Evolutionary conservation across 1,140 invertebrate genomes (phyloP), one percentile per base, ranked within the genome.

Genomic region (Trypoxylus dichotomus): DNA sequence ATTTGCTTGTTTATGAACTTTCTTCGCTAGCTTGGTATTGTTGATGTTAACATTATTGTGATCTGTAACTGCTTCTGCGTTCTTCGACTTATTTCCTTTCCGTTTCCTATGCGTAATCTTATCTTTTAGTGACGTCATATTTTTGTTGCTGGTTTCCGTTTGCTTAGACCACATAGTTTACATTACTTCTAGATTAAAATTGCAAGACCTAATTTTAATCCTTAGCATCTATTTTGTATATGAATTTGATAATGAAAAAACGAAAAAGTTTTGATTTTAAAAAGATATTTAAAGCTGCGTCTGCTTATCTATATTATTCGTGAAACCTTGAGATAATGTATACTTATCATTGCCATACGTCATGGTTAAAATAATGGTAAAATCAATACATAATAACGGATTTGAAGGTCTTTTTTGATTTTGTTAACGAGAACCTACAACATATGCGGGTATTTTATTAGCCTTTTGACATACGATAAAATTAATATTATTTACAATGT

Each of bases 121-220:
- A 77, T 79, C 83, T 79, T 82, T 83, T 71, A 81, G 81, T 80
- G 83, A 82, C 77, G 83, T 82, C 80, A 82, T 82, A 77, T 80
- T 83, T 77, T 81, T 82, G 77, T 79, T 83, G 37, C 80, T 77
- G 74, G 77, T 76, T 79, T 82, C 83, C 81, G 83, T 80, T 78
- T 84, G 83, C 75, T 83, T 84, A 60, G 83, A 84, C 83, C 83
- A 84, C 83, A 84, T 84, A 63, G 13, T 63, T 63, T 63, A 63
- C 60, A 63, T 63, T 19, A 63, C n/a, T 5, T 63, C 19, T 19
- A 19, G 21, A 63, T 24, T 63, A 21, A 63, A 63, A 24, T 11
- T 63, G 10, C 8, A 63, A 24, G 60, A 24, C 24, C n/a, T 58
- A 58, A 21, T 63, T 27, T 63, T 24, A 63, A 25, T 24, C 25